These are phyloP conservation scores for Spilosoma lubricipeda DNA, from an alignment of 2,888 invertebrate genomes.

Conservation along the genomic window DNA sequence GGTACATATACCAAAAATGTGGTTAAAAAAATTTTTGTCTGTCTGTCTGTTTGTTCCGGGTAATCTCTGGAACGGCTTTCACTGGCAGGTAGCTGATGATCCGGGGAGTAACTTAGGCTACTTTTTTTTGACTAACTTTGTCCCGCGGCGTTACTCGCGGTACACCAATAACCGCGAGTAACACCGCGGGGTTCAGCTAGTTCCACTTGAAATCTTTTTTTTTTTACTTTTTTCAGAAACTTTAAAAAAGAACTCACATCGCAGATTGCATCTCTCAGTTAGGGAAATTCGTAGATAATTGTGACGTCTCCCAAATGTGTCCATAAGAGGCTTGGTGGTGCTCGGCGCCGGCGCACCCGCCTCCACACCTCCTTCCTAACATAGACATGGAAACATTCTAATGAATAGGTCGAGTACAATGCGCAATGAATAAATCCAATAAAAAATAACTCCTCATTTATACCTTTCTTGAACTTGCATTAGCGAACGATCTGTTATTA, in stretches of 20 bases:
- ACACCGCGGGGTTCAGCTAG: too few relatives aligned
- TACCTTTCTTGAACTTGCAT: conserved; percentile 34
- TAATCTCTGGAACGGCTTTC: too few relatives aligned
- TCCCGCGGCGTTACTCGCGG: too few relatives aligned
- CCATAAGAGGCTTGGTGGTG: conserved; percentile 86
- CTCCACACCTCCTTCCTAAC: conserved; percentile 30
- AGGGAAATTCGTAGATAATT: conserved; percentile 98
- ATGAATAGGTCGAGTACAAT: neutral
- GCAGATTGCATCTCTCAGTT: conserved; percentile 97
- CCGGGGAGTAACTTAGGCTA: too few relatives aligned
- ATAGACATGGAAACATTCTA: conserved; percentile 1
- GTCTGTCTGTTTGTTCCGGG: too few relatives aligned
- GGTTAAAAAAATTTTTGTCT: too few relatives aligned
- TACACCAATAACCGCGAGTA: too few relatives aligned
- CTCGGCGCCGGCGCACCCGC: conserved; percentile 23
- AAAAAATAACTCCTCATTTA: neutral
- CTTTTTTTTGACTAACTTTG: too few relatives aligned
- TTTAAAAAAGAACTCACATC: conserved; percentile 90
- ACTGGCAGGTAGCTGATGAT: too few relatives aligned
- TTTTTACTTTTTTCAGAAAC: neutral
- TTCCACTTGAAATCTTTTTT: neutral
- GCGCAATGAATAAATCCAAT: neutral
- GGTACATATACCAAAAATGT: too few relatives aligned
- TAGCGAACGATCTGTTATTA: conserved; percentile 25
- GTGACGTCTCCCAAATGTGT: conserved; percentile 95